Evolutionary conservation across 1,140 invertebrate species (phyloP).

Genomic region (Bactericera cockerelli): DNA sequence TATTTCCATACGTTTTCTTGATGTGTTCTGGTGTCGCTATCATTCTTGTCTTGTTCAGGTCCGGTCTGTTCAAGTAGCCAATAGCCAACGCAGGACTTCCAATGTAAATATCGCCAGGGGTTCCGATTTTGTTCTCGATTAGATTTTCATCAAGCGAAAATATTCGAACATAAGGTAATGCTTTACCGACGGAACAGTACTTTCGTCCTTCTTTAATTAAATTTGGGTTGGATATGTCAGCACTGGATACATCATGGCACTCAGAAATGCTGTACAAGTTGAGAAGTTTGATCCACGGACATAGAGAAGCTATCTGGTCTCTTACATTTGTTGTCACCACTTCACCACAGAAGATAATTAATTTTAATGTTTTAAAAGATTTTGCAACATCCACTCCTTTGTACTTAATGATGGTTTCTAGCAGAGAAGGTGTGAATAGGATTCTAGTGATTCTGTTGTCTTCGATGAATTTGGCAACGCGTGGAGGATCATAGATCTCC

Average conservation of each 20-base stretch:
- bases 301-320: conserved; percentile 17
- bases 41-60: conserved; percentile 32
- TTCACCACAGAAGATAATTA: conserved; percentile 19
- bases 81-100: conserved; percentile 34
- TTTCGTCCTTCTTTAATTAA: conserved; percentile 14
- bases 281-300: conserved; percentile 23
- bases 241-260: conserved; percentile 23
- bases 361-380: conserved; percentile 21
- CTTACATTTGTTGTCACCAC: conserved; percentile 23
- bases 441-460: conserved; percentile 23
- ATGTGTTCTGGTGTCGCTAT: conserved; percentile 23
- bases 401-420: conserved; percentile 21
- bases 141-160: conserved; percentile 31
- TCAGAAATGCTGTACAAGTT: conserved; percentile 25
- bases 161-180: conserved; percentile 32
- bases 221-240: conserved; percentile 16
- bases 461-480: conserved; percentile 17
- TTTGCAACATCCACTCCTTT: conserved; percentile 16
- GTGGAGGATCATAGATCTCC: conserved; percentile 23
- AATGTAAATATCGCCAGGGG: conserved; percentile 36
- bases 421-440: conserved; percentile 23
- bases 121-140: conserved; percentile 32
- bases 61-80: conserved; percentile 36
- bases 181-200: conserved; percentile 27
- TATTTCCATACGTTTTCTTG: conserved; percentile 15